Base-by-base conservation (phyloP, 30 jellyfish, hydroid and myxozoan species). In the Hydractinia echinata region DNA sequence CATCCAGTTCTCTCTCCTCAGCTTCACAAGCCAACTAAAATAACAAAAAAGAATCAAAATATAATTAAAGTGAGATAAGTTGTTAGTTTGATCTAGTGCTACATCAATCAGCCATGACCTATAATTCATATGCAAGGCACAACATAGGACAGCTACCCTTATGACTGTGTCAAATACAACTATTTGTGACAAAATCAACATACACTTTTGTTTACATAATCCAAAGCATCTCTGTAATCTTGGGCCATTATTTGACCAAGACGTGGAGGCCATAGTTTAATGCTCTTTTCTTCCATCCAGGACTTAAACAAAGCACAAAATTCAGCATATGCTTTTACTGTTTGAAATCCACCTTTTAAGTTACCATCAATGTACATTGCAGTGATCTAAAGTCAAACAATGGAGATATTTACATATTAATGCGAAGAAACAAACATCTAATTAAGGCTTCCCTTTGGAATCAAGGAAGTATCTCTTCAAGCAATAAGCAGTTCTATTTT, bases 281-380 rank as follows among this genome's bases (percentile, higher is more conserved):
- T 48, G 58, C 96, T 91, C 44, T 79, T 77, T 49, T 86, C 98
- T 66, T 86, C 98, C 51, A 91, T 67, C 98, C 98, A 91, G 72
- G 89, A 77, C 81, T 86, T 86, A 69, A 91, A 86, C 76, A 88
- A 81, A 19, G 95, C 98, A 76, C 98, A 91, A 66, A 91, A 91
- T 58, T 86, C 96, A 11, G 98, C 98, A 66, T 91, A 91, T 13
- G 88, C 95, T 73, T 91, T 83, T 14, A 91, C 98, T 10, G 98
- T 91, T 76, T 91, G 98, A 77, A 91, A 91, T 51, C 98, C 98
- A 9, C 98, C 98, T 78, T 91, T 91, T 68, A 91, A 69, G 73
- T 87, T 90, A 39, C 98, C 98, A 61, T 91, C 98, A 50, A 91
- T 86, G 82, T 91, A 91, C 98, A 91, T 91, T 15, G 98, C 98